These are phyloP conservation scores for Onychomys torridus DNA, from an alignment of 2,797 vertebrate genomes.

Conservation along the genomic window DNA sequence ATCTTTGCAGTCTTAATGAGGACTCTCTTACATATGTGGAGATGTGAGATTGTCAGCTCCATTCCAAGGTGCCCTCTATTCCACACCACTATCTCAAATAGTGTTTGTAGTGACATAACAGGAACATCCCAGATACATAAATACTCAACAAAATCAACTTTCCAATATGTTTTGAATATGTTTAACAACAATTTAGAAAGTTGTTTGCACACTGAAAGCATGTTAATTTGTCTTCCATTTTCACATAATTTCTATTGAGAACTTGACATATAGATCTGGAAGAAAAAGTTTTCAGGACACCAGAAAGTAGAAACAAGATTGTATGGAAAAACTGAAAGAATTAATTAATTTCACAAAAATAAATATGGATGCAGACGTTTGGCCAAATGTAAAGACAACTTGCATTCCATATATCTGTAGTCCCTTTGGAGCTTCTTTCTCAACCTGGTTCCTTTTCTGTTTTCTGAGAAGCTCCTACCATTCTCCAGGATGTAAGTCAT, in stretches of 20 bases:
- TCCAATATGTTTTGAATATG: slow-evolving; percentile 38
- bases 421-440: neutral
- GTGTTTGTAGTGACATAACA: neutral
- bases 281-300: neutral
- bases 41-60: neutral
- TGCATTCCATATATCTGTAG: neutral
- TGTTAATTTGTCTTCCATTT: slow-evolving; percentile 50
- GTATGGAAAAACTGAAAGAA: slow-evolving; percentile 36
- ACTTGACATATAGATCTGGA: slow-evolving; percentile 40
- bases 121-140: neutral
- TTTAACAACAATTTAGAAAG: slow-evolving; percentile 2
- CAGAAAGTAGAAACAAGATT: slow-evolving; percentile 52
- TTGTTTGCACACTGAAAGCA: neutral
- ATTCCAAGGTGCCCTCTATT: neutral
- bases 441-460: neutral
- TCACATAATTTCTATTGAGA: slow-evolving; percentile 53
- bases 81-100: slow-evolving; percentile 9
- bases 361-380: slow-evolving; percentile 35
- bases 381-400: neutral
- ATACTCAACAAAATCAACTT: neutral
- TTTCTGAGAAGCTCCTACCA: neutral
- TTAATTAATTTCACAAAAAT: slow-evolving; percentile 56
- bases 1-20: neutral
- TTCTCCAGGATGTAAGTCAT: neutral
- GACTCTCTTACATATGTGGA: neutral